Percentiles rank a stretch among this genome's conserved stretches.
Evolutionary conservation across 1,140 invertebrate species (phyloP).

Genomic region (Phortica variegata): DNA sequence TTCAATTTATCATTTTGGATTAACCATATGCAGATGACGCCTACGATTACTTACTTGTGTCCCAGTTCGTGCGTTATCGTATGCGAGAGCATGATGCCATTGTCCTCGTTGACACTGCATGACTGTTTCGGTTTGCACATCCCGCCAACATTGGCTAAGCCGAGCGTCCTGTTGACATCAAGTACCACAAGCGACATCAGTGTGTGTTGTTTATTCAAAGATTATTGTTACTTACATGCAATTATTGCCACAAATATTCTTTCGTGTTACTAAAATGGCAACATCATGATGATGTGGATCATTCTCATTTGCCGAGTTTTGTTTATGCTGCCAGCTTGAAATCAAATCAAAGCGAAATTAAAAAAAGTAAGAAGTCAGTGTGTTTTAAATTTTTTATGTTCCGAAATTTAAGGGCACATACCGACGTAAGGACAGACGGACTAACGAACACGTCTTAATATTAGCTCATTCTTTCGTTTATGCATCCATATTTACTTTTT

Average conservation of each 20-base stretch:
- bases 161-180: constrained; percentile 71
- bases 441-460: too few species aligned
- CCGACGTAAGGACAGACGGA: too few species aligned
- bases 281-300: constrained; percentile 92
- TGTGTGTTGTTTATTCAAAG: background rate
- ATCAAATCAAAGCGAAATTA: background rate
- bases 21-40: background rate
- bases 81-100: constrained; percentile 85
- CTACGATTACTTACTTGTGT: constrained; percentile 75
- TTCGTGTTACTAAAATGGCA: constrained; percentile 85
- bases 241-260: constrained; percentile 73
- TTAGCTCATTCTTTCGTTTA: too few species aligned
- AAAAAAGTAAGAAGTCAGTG: background rate
- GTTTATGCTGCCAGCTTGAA: constrained; percentile 72
- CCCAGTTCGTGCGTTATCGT: constrained; percentile 92
- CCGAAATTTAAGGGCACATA: too few species aligned
- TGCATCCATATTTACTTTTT: too few species aligned
- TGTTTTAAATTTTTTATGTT: background rate
- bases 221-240: constrained; percentile 45
- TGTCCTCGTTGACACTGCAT: constrained; percentile 91
- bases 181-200: background rate
- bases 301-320: constrained; percentile 74
- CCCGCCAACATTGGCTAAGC: constrained; percentile 84
- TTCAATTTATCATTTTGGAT: too few species aligned
- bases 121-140: constrained; percentile 87